Evolutionary conservation across 2,888 invertebrate genomes (phyloP), one percentile per base, ranked within the genome.

Genomic region (Limnephilus marmoratus): DNA sequence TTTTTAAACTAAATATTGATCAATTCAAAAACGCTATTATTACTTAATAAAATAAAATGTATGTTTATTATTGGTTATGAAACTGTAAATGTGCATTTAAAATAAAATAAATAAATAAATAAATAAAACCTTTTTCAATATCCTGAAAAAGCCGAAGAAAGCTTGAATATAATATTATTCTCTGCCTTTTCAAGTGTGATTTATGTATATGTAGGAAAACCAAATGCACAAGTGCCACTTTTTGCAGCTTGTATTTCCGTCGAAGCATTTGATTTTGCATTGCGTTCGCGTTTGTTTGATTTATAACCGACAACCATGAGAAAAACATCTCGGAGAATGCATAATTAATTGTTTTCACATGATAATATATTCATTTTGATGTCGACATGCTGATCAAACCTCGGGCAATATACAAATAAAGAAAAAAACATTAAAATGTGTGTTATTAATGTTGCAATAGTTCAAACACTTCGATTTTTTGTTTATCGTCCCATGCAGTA

Each of bases 241-340:
- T 68, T 68, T 24, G 68, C 68, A 68, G 68, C 2, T 68, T 68
- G 81, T 34, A 37, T 34, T 53, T 88, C 37, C 82, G 24, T 88
- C 34, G 29, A 45, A 34, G 13, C 81, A 29, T 82, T 91, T 37
- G 81, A 41, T 41, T 45, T 87, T 91, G 34, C 81, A 49, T 34
- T 88, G 31, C 82, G 13, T 82, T 82, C 34, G 68, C 68, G 68
- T 68, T 68, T 24, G 9, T 82, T 31, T 82, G 82, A 82, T 82
- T 82, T 82, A 82, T 81, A 29, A 82, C 82, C 31, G 13, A 34
- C 82, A 82, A 18, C 29, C 29, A 31, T 15, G 82, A 82, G 31
- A 82, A 82, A 82, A 82, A 82, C 82, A 82, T 41, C 91, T 41
- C 41, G 83, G 13, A 34, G n/a, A 86, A 86, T 86, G 45, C 9